These are phyloP conservation scores for Barypeithes pellucidus DNA, from an alignment of 2,888 invertebrate genomes.

Conservation along the genomic window DNA sequence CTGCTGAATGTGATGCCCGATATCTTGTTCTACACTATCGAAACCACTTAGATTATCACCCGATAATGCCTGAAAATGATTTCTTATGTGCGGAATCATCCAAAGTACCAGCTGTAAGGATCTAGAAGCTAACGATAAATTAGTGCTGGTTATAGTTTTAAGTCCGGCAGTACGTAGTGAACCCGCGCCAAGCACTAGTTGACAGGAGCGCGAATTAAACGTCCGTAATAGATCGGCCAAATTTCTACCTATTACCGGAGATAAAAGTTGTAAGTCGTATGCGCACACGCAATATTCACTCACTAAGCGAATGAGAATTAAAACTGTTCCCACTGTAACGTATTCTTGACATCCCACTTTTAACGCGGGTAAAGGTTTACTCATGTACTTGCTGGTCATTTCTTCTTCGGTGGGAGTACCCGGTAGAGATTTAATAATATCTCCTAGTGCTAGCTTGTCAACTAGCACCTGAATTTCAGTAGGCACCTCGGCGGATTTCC, in stretches of 20 bases:
- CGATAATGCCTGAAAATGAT: constrained; percentile 78
- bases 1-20: constrained; percentile 92
- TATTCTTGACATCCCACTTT: constrained; percentile 74
- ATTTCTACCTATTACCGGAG: constrained; percentile 86
- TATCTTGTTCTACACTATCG: constrained; percentile 84
- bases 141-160: constrained; percentile 95
- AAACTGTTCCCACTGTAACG: constrained; percentile 85
- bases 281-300: constrained; percentile 93
- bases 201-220: constrained; percentile 92
- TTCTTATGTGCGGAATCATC: constrained; percentile 82
- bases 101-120: constrained; percentile 87
- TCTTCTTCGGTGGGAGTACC: constrained; percentile 67
- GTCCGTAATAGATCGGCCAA: constrained; percentile 91
- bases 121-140: constrained; percentile 89
- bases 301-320: constrained; percentile 91
- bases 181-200: constrained; percentile 96
- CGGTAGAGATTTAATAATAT: constrained; percentile 67
- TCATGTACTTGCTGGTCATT: constrained; percentile 67
- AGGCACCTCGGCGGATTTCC: constrained; percentile 95
- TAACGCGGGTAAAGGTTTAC: constrained; percentile 72
- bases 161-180: constrained; percentile 95
- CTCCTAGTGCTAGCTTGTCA: constrained; percentile 73
- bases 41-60: constrained; percentile 75
- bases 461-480: constrained; percentile 90
- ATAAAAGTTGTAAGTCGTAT: constrained; percentile 83